Conservation (phyloP, 30 jellyfish, hydroid and myxozoan genomes). For the Hydra vulgaris region DNA sequence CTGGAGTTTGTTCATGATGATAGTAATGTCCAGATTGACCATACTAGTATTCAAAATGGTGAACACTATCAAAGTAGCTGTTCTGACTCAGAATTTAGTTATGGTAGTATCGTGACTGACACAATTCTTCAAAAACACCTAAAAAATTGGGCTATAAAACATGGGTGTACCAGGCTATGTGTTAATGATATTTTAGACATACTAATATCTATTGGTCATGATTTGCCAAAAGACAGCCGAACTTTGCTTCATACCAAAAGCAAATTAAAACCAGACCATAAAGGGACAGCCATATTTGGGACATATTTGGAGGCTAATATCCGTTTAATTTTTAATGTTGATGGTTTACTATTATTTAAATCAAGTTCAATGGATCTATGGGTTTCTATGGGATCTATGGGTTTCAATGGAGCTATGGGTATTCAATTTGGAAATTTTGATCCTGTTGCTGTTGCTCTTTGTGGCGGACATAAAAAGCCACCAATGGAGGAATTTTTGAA, state of each 20-base stretch:
- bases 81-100: background rate
- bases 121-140: background rate
- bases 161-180: background rate
- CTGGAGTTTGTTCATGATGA: background rate
- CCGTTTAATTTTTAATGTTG: background rate
- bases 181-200: slow-evolving; percentile 4
- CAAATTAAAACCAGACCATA: background rate
- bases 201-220: background rate
- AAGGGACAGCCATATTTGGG: background rate
- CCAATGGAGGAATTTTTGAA: background rate
- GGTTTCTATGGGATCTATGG: too few species aligned
- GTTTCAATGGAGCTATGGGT: too few species aligned
- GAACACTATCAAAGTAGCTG: background rate
- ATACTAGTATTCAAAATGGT: background rate
- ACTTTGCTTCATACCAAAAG: slow-evolving; percentile 2
- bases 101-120: background rate
- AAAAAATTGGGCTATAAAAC: slow-evolving; percentile 6
- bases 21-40: background rate
- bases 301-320: background rate
- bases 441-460: slow-evolving; percentile 8
- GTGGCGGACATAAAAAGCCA: slow-evolving; percentile 4
- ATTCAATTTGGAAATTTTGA: background rate
- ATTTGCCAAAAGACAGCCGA: background rate
- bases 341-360: background rate
- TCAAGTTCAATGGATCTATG: slow-evolving; percentile 2